Evolutionary conservation across 2,888 invertebrate genomes (phyloP), one percentile per base, ranked within the genome.

Genomic region (Siphlonurus alternatus): DNA sequence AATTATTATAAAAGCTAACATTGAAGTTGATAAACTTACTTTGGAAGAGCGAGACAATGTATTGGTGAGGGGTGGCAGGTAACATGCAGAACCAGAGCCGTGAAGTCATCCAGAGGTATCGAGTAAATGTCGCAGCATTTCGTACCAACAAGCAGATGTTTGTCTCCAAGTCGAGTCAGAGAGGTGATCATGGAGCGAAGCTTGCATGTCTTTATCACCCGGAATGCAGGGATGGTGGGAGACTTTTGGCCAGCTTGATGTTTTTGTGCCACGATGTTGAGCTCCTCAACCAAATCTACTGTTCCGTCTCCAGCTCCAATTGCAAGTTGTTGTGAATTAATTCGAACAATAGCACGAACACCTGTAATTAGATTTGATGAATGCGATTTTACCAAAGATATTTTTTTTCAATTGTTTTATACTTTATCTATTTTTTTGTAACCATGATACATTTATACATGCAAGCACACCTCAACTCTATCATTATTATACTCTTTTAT

Each of bases 301-400:
- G 83, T 84, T 0, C 95, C 95, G 75, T 92, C 87, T 0, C 95
- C 95, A 2, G 88, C 84, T 0, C 94, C 95, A 65, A 94, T 83
- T 1, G 93, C 75, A 23, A 90, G 70, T 22, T 61, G 61, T 10
- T 83, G 83, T 62, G 81, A 79, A 0, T 78, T 77, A 71, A 88
- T 74, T 63, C 87, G 77, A 20, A 84, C 71, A 18, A 89, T 77
- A 0, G 83, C 80, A 64, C 85, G 82, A 1, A 90, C 83, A 22
- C 87, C 87, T 78, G 74, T 7, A 66, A 63, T 23, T 38, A 61
- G n/a, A n/a, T n/a, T n/a, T n/a, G n/a, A n/a, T n/a, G n/a, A n/a
- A n/a, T n/a, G n/a, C n/a, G n/a, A n/a, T n/a, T n/a, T n/a, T n/a
- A n/a, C n/a, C n/a, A n/a, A n/a, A n/a, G n/a, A n/a, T n/a, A n/a